Evolutionary conservation across 2,797 vertebrate species (phyloP), one percentile per base, ranked within the genome.

Genomic region (Bufotes viridis): DNA sequence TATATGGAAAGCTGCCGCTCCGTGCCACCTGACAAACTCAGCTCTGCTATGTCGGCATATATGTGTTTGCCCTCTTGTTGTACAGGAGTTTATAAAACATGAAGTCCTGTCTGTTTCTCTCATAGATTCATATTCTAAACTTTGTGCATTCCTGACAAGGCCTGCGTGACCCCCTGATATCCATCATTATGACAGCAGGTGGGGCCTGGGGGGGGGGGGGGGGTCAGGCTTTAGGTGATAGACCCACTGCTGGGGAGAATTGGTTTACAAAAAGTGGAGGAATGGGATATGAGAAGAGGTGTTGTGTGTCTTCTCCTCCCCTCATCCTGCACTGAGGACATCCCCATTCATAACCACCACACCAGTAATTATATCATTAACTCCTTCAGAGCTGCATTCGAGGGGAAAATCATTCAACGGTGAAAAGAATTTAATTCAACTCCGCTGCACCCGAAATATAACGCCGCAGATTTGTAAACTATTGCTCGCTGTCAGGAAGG

Each of bases 71-170:
- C 22, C 14, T 29, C 15, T 22, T 14, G 58, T 58, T 29, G 14
- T 29, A 29, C 22, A 60, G 67, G 26, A 15, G 67, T 70, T n/a
- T 72, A 60, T 57, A 75, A 29, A 1, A 10, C 29, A 65, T 18
- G 10, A 78, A 84, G 26, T 51, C 34, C 34, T 65, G 65, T 76
- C 49, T 78, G 51, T 53, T 88, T 22, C 15, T 70, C 58, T 82
- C 29, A 81, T 82, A 65, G 53, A 69, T 85, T 89, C 72, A 76
- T 82, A 82, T 89, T 65, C 65, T 61, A 80, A 85, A 83, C 78
- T 87, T 72, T 67, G 85, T 82, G 83, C 89, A 92, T 91, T 91
- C 87, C 81, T 80, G 90, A 90, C 88, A 90, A 87, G 89, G 75
- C 87, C 87, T 49, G 26, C 17, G 58, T 51, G 80, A 87, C 75